phyloP scores from a whole-genome alignment of 1,140 invertebrate species.

The Colletes latitarsis region DNA sequence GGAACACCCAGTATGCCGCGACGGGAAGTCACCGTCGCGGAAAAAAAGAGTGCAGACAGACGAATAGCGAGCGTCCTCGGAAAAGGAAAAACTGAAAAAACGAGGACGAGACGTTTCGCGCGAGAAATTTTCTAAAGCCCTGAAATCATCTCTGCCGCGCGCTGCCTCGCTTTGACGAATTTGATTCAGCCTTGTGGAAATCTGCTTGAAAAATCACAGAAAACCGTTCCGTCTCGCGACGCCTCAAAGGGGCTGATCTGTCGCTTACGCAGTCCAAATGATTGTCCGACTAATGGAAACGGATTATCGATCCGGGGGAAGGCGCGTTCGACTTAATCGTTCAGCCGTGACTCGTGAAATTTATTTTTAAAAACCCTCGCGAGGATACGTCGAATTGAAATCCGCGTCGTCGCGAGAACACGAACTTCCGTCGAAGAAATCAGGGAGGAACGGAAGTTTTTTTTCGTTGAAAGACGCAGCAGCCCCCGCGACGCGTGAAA shows the following conservation, averaged over 20 bases:
- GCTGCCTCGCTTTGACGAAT: not conserved
- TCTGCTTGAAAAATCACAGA: slow-evolving; percentile 43
- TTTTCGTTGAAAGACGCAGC: not conserved
- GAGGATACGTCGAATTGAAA: slow-evolving; percentile 23
- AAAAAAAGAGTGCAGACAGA: not conserved
- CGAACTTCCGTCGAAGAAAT: slow-evolving; percentile 1
- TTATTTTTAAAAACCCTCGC: too few species aligned
- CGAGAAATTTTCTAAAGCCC: slow-evolving; percentile 22
- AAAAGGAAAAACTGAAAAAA: not conserved
- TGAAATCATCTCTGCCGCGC: not conserved
- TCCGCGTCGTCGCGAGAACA: not conserved
- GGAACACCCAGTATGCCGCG: too few species aligned
- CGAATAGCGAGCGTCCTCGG: too few species aligned
- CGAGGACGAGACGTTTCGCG: not conserved
- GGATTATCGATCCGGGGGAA: not conserved
- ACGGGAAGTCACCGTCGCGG: too few species aligned
- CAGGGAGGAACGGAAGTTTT: slow-evolving; percentile 15
- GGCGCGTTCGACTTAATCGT: not conserved
- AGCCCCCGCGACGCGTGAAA: not conserved
- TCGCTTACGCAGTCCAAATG: not conserved
- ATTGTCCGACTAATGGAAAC: not conserved
- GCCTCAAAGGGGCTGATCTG: not conserved
- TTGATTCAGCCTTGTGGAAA: slow-evolving; percentile 32
- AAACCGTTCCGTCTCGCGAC: not conserved
- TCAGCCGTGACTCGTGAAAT: not conserved